Evolutionary conservation across 2,797 vertebrate species (phyloP), one percentile per base, ranked within the genome.

Genomic region (Neostethus bicornis): DNA sequence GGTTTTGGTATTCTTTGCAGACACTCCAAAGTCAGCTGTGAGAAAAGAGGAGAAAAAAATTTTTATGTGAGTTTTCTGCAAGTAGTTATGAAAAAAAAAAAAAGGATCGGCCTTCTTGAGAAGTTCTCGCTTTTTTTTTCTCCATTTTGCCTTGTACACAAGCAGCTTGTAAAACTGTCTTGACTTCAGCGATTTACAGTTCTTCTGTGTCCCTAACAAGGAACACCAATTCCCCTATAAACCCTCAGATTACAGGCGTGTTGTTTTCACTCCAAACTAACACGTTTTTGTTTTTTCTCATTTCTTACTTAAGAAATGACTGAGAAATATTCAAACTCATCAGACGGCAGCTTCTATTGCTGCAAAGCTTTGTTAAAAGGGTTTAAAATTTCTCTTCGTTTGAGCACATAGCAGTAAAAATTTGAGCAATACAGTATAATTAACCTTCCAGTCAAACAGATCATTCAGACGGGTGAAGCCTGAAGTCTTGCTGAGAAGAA

Each of bases 11-110:
- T 99, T 99, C 91, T 94, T 99, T 58, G 97, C 97, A 57, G 96
- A 98, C 20, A 99, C 97, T 0, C 97, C 97, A 76, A 99, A 99
- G 85, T 99, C 97, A 75, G 97, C 96, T 99, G 81, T 32, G 84
- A 79, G 23, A 63, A 73, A 0, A 29, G 25, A 48, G 23, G 32
- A 39, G 47, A 2, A 2, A 58, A 12, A 63, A 7, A 35, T 43
- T 1, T 7, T n/a, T n/a, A n/a, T n/a, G 44, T 12, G 63, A 3
- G 5, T 50, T 51, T n/a, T 21, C 17, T 2, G 23, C 9, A 32
- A 37, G 10, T 28, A 59, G 25, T 54, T 47, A 1, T 46, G 0
- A 47, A 17, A 12, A 3, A 13, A n/a, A n/a, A 31, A 11, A 31
- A 31, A 3, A 29, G 29, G 31, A 12, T 4, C 1, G 31, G 12